phyloP scores from a whole-genome alignment of 1,140 invertebrate species.

The Rhopalosiphum maidis region DNA sequence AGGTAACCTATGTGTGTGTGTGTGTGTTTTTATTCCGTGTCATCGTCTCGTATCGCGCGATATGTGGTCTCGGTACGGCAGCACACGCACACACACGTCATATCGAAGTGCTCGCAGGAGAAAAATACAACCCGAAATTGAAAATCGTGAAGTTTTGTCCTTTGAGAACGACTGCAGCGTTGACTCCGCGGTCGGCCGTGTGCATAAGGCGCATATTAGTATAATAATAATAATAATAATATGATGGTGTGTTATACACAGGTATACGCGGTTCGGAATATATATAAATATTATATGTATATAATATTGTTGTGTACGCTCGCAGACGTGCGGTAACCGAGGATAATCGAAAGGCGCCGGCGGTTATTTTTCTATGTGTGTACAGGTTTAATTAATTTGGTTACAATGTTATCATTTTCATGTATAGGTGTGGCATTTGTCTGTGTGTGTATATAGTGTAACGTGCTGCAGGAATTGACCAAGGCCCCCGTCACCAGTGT shows the following conservation, averaged over 20 bases:
- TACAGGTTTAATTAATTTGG: conserved; percentile 23
- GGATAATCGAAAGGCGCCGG: conserved; percentile 25
- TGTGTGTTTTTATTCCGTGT: not conserved
- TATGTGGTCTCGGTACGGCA: conserved; percentile 14
- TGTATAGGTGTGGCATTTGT: not conserved
- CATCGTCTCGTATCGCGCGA: conserved; percentile 3
- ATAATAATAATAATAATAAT: no score
- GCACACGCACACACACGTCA: not conserved
- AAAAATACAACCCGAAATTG: not conserved
- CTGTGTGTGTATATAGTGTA: not conserved
- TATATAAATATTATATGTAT: not conserved
- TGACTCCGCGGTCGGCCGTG: not conserved
- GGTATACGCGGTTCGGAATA: not conserved
- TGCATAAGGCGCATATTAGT: not conserved
- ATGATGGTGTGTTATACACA: not conserved
- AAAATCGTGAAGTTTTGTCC: not conserved
- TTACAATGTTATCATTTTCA: not conserved
- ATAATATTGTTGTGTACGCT: not conserved
- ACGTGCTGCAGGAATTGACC: not conserved
- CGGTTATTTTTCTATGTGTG: not conserved
- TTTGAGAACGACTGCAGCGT: not conserved
- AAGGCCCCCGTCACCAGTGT: not conserved
- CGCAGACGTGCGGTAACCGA: not conserved
- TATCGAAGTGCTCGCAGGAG: not conserved
- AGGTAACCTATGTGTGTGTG: no score